Conservation (phyloP, 2,797 vertebrate species). For the Erpetoichthys calabaricus region DNA sequence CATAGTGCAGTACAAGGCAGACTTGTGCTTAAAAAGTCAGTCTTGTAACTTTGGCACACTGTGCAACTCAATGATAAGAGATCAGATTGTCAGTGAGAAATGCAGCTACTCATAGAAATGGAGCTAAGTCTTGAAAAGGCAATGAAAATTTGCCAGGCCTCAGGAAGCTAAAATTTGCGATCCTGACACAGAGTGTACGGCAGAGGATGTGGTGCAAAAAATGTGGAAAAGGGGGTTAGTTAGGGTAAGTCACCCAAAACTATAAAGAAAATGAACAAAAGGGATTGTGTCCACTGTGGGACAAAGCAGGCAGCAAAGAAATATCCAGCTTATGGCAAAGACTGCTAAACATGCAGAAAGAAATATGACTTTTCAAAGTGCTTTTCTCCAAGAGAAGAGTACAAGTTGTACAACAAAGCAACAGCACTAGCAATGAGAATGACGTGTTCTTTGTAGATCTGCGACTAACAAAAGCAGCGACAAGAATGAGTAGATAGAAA, state of each 20-base stretch:
- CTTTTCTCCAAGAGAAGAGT: constrained; percentile 7
- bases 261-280: neutral
- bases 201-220: too few relatives aligned
- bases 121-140: constrained; percentile 5
- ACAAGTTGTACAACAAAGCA: too few relatives aligned
- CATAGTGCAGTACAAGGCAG: constrained; percentile 10
- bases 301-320: constrained; percentile 6
- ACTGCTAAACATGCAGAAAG: constrained; percentile 7
- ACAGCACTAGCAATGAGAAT: too few relatives aligned
- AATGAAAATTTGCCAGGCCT: constrained; percentile 9
- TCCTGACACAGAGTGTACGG: too few relatives aligned
- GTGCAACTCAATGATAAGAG: constrained; percentile 10
- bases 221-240: too few relatives aligned
- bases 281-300: constrained; percentile 3
- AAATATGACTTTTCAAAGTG: neutral
- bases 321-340: constrained; percentile 12
- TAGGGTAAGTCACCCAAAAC: too few relatives aligned
- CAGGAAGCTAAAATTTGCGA: constrained; percentile 5
- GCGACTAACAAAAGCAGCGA: too few relatives aligned
- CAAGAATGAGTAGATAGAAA: too few relatives aligned
- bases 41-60: constrained; percentile 5
- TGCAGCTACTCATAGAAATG: constrained; percentile 10
- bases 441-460: too few relatives aligned
- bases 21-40: constrained; percentile 8
- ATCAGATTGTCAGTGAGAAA: constrained; percentile 11